Base-by-base conservation (phyloP, 2,113 vertebrate species). In the Urocynchramus pylzowi region DNA sequence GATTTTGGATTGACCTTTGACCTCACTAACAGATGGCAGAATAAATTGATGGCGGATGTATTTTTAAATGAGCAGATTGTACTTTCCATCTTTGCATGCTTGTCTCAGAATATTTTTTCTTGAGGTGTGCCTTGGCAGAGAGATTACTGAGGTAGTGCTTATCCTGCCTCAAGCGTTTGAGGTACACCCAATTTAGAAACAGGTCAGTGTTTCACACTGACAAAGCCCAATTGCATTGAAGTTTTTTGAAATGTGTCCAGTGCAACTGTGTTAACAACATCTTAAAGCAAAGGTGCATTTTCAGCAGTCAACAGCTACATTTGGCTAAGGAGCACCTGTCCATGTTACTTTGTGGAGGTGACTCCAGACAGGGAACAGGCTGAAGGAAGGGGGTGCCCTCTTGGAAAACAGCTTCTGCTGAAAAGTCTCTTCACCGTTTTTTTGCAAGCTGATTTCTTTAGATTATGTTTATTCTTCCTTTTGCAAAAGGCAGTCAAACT, bases 51-150 rank as follows among this genome's bases (percentile, higher is more conserved):
- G 8, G 8, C 2, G 4, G 21, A 33, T 59, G 15, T 54, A 50
- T 81, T 93, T 92, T 87, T 44, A 88, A 74, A 71, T 56, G n/a
- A 89, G 30, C 11, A 90, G 54, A 74, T 54, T 53, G 10, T 56
- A 44, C 12, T 77, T 86, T 23, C 3, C 1, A 5, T 67, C 33
- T 79, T 74, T 83, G 30, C 39, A 30, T 70, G 27, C 37, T 82
- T 74, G 26, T 65, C 31, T 61, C 28, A 20, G 76, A 76, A 26
- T 49, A 4, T 26, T 77, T 69, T 69, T 69, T 53, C 45, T 69
- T 49, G 50, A 67, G 61, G 64, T 28, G 7, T 1, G 3, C 50
- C 22, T 80, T 80, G 53, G 42, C 88, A 67, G 50, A 33, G 39
- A 47, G 26, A 24, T 57, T 37, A 22, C 13, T 27, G 37, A 47